These are phyloP conservation scores for Macropodus opercularis DNA, from an alignment of 2,797 vertebrate species.

Conservation along the genomic window DNA sequence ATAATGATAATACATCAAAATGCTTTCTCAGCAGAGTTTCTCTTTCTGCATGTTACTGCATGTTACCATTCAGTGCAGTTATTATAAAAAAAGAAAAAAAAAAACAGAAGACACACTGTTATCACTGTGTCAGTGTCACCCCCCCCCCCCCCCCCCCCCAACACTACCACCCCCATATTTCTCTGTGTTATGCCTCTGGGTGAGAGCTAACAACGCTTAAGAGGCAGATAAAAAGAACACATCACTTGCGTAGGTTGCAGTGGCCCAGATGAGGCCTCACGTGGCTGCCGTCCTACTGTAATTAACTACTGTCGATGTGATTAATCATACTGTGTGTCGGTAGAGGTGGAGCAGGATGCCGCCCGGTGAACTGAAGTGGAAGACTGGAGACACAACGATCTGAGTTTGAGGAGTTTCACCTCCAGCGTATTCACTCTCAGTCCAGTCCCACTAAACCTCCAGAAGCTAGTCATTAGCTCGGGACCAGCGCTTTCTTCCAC, in stretches of 20 bases:
- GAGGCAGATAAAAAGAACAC: conserved; percentile 56
- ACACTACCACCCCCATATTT: conserved; percentile 18
- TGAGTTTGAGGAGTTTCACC: background rate
- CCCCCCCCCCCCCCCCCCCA: too few species aligned
- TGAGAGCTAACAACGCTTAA: conserved; percentile 43
- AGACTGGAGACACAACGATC: conserved; percentile 10
- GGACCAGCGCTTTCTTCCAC: background rate
- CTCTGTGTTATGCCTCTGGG: conserved; percentile 17
- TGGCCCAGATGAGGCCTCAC: conserved; percentile 69
- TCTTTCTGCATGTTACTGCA: conserved; percentile 1
- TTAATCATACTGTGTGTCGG: conserved; percentile 72
- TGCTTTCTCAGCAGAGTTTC: background rate
- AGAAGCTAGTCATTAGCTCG: conserved; percentile 11
- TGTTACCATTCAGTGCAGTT: conserved; percentile 12
- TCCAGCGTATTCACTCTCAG: background rate
- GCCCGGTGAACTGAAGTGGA: conserved; percentile 28
- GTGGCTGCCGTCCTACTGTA: conserved; percentile 61
- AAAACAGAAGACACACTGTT: conserved; percentile 17
- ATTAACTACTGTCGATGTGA: conserved; percentile 75
- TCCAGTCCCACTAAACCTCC: background rate
- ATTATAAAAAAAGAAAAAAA: background rate
- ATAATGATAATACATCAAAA: background rate
- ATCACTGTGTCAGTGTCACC: conserved; percentile 44
- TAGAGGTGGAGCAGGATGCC: conserved; percentile 51
- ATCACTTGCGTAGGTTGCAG: conserved; percentile 54